Evolutionary conservation across 2,113 vertebrate genomes (phyloP).

Genomic region (Myanophis thanlyinensis): DNA sequence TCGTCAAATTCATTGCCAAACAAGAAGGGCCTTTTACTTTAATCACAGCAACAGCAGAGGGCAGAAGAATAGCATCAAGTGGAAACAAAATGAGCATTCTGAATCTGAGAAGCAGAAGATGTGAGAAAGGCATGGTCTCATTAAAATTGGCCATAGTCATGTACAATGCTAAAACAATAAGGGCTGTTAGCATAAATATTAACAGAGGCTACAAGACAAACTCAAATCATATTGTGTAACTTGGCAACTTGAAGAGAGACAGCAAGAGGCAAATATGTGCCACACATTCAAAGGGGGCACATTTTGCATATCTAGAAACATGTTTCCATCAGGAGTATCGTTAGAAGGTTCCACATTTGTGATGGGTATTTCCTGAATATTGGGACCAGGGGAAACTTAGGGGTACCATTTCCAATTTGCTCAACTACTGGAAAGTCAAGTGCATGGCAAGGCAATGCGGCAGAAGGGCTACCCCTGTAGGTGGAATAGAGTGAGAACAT

Average conservation of each 20-base stretch:
- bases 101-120: not conserved
- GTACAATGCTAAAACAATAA: not conserved
- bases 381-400: too few species aligned
- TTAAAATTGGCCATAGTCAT: not conserved
- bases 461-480: not conserved
- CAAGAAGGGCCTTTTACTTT: not conserved
- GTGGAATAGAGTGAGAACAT: not conserved
- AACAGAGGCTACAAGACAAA: not conserved
- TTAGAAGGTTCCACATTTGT: not conserved
- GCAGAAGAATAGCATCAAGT: not conserved
- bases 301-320: not conserved
- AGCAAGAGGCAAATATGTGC: not conserved
- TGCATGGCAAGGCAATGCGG: not conserved
- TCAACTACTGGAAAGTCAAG: not conserved
- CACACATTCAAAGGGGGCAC: not conserved
- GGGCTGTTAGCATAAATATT: not conserved
- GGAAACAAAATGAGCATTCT: not conserved
- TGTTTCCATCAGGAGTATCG: not conserved
- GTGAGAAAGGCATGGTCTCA: not conserved
- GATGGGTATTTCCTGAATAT: not conserved
- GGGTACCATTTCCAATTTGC: not conserved
- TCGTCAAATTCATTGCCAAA: not conserved
- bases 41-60: not conserved
- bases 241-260: not conserved
- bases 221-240: not conserved